phyloP scores from a whole-genome alignment of 2,113 vertebrate species.

The Zootoca vivipara region DNA sequence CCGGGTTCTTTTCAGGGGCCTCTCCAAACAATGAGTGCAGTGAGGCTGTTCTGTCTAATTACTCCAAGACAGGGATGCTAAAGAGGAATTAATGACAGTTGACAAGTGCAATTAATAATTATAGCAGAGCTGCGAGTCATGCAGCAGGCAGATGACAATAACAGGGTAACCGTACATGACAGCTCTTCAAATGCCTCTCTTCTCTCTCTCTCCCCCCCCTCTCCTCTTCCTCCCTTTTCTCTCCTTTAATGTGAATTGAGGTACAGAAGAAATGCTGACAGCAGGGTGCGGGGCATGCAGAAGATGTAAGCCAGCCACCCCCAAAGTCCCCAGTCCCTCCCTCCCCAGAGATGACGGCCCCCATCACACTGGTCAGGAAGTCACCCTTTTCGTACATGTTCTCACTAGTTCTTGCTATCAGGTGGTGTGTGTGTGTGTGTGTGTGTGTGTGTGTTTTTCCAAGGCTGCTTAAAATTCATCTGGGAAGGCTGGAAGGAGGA shows the following conservation, averaged over 20 bases:
- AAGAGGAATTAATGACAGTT: constrained; percentile 88
- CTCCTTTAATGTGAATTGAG: constrained; percentile 60
- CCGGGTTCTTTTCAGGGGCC: constrained; percentile 73
- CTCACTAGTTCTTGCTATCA: constrained; percentile 78
- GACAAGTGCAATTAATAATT: constrained; percentile 94
- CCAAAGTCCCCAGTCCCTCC: background rate
- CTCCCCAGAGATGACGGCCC: background rate
- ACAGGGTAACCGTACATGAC: constrained; percentile 78
- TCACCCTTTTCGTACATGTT: constrained; percentile 48
- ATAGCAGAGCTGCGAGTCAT: constrained; percentile 82
- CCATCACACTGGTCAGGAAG: constrained; percentile 49
- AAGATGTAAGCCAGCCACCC: background rate
- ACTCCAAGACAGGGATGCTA: constrained; percentile 83
- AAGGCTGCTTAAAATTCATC: constrained; percentile 92
- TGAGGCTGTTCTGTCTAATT: constrained; percentile 83
- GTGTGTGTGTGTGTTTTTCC: constrained; percentile 57
- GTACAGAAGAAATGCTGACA: background rate
- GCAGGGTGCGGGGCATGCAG: background rate
- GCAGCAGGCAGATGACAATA: constrained; percentile 83
- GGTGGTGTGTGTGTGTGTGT: constrained; percentile 67
- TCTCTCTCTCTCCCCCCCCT: background rate
- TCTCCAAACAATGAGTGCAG: constrained; percentile 79
- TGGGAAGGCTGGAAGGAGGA: constrained; percentile 78
- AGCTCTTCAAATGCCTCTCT: constrained; percentile 46
- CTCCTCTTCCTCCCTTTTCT: background rate